Percentiles rank a stretch among this genome's conserved stretches.
phyloP scores from a whole-genome alignment of 2,113 vertebrate species.

The Gopherus evgoodei region DNA sequence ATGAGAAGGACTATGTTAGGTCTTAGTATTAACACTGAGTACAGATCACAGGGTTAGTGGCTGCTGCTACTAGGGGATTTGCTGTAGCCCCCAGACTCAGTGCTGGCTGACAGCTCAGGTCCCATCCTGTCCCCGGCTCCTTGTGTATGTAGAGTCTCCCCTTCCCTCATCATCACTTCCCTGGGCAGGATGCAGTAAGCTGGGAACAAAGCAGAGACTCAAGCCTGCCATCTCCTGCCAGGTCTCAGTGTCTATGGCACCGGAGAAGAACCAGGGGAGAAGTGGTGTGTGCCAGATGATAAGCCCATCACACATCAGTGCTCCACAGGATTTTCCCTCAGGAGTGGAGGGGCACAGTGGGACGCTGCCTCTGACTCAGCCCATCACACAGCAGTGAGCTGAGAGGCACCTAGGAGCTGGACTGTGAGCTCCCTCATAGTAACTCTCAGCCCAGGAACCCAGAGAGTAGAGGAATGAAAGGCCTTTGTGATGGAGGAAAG shows the following conservation, averaged over 20 bases:
- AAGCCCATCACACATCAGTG: neutral
- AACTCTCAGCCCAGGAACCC: neutral
- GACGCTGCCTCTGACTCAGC: no score
- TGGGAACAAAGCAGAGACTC: neutral
- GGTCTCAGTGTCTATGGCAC: neutral
- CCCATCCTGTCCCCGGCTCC: neutral
- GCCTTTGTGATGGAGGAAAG: neutral
- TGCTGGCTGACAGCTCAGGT: neutral
- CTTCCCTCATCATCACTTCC: neutral
- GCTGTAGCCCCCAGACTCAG: neutral
- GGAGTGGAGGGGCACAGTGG: no score
- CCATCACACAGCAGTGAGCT: neutral
- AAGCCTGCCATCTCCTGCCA: neutral
- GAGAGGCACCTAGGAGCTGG: neutral
- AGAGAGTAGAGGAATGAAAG: neutral
- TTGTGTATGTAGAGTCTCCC: neutral
- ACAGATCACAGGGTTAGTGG: neutral
- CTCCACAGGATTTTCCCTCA: neutral
- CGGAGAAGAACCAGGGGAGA: neutral
- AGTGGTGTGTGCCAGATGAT: neutral
- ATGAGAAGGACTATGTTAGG: neutral
- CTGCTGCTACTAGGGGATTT: neutral
- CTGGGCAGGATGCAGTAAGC: neutral
- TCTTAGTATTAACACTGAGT: neutral
- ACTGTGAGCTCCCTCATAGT: neutral